Conservation (phyloP, 1,140 invertebrate species). For the Sesamia nonagrioides region DNA sequence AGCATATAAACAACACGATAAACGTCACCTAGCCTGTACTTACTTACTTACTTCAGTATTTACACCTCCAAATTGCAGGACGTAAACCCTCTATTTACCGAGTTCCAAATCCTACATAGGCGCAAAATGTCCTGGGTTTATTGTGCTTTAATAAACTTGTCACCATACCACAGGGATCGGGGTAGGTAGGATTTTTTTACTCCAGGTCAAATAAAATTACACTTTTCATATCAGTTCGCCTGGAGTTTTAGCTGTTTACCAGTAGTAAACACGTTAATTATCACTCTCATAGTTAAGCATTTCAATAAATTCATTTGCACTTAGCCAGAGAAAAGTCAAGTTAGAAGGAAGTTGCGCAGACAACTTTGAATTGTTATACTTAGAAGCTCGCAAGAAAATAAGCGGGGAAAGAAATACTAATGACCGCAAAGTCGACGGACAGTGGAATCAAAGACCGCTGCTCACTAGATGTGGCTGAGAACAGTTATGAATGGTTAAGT, state of each 20-base stretch:
- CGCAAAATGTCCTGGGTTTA: too few relatives aligned
- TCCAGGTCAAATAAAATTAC: too few relatives aligned
- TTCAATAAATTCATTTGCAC: background rate
- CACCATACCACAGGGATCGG: too few relatives aligned
- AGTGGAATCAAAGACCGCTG: background rate
- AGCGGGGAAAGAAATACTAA: slow-evolving; percentile 10
- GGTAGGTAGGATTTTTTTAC: too few relatives aligned
- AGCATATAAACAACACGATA: too few relatives aligned
- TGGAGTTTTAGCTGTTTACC: too few relatives aligned
- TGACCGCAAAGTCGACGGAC: background rate
- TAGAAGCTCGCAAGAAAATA: background rate
- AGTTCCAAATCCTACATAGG: background rate
- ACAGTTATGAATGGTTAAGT: background rate
- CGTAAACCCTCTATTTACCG: background rate
- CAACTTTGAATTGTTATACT: background rate
- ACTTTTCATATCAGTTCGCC: too few relatives aligned
- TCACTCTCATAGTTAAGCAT: background rate
- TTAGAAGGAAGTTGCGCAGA: background rate
- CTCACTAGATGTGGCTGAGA: background rate
- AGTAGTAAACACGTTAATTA: too few relatives aligned
- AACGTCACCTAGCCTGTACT: too few relatives aligned
- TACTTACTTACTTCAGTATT: background rate
- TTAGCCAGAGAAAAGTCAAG: background rate
- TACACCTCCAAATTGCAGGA: background rate
- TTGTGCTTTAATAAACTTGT: too few relatives aligned